A percentile compares a stretch with the other conserved stretches of the same genome.
phyloP scores from a whole-genome alignment of 2,113 vertebrate species.

The Xenopus borealis region DNA sequence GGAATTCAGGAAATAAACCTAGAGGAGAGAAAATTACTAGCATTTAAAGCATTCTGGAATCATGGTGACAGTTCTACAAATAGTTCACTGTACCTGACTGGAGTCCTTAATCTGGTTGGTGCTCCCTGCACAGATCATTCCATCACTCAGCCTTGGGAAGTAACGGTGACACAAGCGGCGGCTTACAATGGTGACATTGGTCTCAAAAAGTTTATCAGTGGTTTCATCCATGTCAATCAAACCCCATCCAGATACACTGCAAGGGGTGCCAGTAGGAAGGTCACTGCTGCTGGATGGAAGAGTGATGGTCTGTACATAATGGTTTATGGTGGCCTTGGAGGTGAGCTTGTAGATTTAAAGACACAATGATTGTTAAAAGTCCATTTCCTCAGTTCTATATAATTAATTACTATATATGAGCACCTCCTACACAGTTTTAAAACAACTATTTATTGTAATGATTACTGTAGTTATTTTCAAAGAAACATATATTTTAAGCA shows the following conservation, averaged over 20 bases:
- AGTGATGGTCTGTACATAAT: conserved; percentile 6
- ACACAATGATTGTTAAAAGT: neutral
- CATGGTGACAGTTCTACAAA: too few species aligned
- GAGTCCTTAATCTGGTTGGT: conserved; percentile 46
- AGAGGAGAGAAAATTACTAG: too few species aligned
- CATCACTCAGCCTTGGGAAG: neutral
- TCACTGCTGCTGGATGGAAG: conserved; percentile 30
- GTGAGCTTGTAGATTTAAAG: conserved; percentile 46
- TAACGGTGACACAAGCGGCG: conserved; percentile 42
- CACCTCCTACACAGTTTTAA: too few species aligned
- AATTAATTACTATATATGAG: too few species aligned
- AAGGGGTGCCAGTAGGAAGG: conserved; percentile 45
- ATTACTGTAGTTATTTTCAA: neutral
- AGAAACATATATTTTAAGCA: too few species aligned
- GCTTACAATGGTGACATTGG: conserved; percentile 54
- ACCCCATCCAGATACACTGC: conserved; percentile 46
- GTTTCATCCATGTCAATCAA: rapidly evolving
- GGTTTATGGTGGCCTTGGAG: conserved; percentile 31
- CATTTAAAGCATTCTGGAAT: too few species aligned
- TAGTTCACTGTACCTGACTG: conserved; percentile 46
- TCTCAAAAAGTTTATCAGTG: conserved; percentile 52
- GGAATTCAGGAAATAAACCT: too few species aligned
- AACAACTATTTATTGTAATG: too few species aligned
- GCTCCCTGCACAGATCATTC: conserved; percentile 57
- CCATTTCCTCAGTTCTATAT: neutral